Evolutionary conservation across 2,888 invertebrate genomes (phyloP), one percentile per base, ranked within the genome.

Genomic region (Heliconius ethilla): DNA sequence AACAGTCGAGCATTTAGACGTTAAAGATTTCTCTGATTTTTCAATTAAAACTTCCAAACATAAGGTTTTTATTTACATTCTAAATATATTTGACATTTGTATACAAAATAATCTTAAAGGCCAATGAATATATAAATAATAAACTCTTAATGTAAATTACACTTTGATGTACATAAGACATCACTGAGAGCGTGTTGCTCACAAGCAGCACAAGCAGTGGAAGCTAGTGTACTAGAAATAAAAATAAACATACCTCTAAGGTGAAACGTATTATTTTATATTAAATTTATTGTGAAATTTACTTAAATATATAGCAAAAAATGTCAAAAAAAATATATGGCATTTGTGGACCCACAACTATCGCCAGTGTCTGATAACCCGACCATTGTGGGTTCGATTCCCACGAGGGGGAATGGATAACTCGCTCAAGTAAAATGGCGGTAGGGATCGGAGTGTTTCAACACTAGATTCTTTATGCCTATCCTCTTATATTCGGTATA

Each of bases 121-220:
- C 13, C n/a, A 37, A 67, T 69, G 40, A n/a, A 69, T 69, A n/a
- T n/a, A n/a, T n/a, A n/a, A 69, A 69, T 69, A 40, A 69, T 63
- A 27, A 69, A 7, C 40, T 69, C 40, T 25, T 69, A 67, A 69
- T 69, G 40, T 45, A 25, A 69, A 67, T 13, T 40, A 67, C 37
- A 25, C 69, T 69, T 69, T 69, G 69, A 40, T 69, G 69, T 69
- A 40, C 6, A 29, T 40, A 25, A 69, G 40, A 40, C 40, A 40
- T 69, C 37, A 40, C 40, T 69, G 40, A 40, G 25, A 40, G 69
- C 69, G 40, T n/a, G 67, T 69, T 69, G 69, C 69, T 69, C 40
- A 69, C 15, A 40, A 55, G 27, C 22, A 33, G 72, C 59, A 72
- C 33, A 22, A 70, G 45, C 29, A 51, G 51, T 55, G 51, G 27